Base-by-base conservation (phyloP, 2,888 invertebrate species). In the Drosophila merina region DNA sequence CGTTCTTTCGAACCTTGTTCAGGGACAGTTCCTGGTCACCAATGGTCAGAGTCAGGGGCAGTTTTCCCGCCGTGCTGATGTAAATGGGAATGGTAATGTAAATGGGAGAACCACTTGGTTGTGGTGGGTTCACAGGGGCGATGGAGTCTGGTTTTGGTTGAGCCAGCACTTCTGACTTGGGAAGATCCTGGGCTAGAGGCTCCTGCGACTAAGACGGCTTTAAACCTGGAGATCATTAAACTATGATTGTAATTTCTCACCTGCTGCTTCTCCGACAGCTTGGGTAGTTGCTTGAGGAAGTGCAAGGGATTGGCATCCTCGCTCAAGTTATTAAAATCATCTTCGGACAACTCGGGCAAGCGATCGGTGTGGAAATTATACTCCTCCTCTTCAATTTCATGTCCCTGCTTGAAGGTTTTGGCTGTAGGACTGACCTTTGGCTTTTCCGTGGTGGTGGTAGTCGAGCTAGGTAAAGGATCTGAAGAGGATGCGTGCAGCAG, bases 11-110 rank as follows among this genome's bases (percentile, higher is more conserved):
- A 6, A 63, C 33, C 10, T 54, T 57, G 6, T 63, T 72, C 38
- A 79, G 51, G 6, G 79, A 55, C 36, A 85, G 9, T 7, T 81
- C 70, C 59, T 86, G 76, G 1, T 73, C 78, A 0, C 84, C 89
- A 14, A 89, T 72, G 10, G 74, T 67, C 36, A 89, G n/a, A 0
- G 74, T 74, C 2, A 89, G 44, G 0, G 89, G 89, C 40, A 74
- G 25, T 4, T 71, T 72, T 1, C 75, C 77, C 6, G 74, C 64
- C 4, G 78, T 72, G 33, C 77, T 89, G n/a, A 89, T 88, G 30
- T 88, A 84, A n/a, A 89, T 88, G 28, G 89, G 89, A 25, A 89
- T 83, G 3, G 84, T 89, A 6, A 89, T 89, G 56, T 80, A 88
- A 44, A 89, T 84, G 0, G 86, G 79, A 5, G 76, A 57, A 3